Percentiles rank a stretch among this genome's conserved stretches.
Conservation (phyloP, 1,140 invertebrate species). For the Sarcophaga bullata region DNA sequence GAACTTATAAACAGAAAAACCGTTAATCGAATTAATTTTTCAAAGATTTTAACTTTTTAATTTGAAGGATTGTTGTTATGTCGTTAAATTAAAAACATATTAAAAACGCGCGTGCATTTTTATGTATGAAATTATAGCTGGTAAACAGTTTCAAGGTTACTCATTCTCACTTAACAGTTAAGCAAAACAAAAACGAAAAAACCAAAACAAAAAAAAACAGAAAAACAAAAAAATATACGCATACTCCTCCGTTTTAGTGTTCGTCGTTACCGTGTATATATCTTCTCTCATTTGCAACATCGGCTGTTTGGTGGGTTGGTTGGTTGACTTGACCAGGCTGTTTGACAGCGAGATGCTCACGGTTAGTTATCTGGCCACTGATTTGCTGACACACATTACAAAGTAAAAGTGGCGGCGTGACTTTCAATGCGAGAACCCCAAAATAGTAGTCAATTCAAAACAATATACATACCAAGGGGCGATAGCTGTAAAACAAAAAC, state of each 20-base stretch:
- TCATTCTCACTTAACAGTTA: neutral
- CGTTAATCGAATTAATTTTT: too few species aligned
- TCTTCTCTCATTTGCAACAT: neutral
- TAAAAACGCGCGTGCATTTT: neutral
- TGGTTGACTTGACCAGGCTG: constrained; percentile 41
- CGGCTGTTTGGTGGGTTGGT: constrained; percentile 54
- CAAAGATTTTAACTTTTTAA: neutral
- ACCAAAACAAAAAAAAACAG: too few species aligned
- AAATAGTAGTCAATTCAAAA: too few species aligned
- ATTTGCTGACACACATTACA: constrained; percentile 52
- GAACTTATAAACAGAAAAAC: too few species aligned
- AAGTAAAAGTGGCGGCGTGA: constrained; percentile 57
- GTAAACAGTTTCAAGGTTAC: neutral
- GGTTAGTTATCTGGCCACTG: constrained; percentile 16
- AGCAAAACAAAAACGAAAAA: too few species aligned
- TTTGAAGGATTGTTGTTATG: neutral
- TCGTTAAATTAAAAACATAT: neutral
- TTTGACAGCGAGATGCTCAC: constrained; percentile 44
- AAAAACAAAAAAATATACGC: too few species aligned
- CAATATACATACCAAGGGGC: too few species aligned
- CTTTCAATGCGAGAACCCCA: neutral
- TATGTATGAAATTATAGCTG: neutral
- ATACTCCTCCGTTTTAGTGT: too few species aligned
- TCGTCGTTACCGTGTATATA: too few species aligned
- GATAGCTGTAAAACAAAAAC: too few species aligned